Base-by-base conservation (phyloP, 2,888 invertebrate genomes). In the Epinotia nisella region DNA sequence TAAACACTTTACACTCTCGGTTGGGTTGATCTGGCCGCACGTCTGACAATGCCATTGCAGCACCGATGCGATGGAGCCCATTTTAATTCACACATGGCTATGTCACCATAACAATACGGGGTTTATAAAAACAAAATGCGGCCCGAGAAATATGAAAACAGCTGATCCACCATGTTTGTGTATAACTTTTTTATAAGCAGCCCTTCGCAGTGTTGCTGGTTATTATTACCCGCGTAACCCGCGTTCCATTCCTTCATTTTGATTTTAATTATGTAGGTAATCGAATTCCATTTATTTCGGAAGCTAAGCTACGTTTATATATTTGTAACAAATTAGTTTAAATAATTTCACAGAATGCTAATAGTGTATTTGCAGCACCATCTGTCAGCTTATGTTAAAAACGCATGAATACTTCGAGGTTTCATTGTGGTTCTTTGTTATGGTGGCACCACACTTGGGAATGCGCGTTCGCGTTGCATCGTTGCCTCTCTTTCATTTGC, bases 11-110 rank as follows among this genome's bases (percentile, higher is more conserved):
- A 95, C 94, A 91, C 96, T 96, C 94, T 98, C 97, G 78, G 97
- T 97, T 79, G 97, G 97, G 92, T 98, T 98, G 93, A 98, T 97
- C 92, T 96, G 95, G 94, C 96, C 96, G 94, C 98, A 98, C 92
- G 96, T 95, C 91, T 95, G 95, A 95, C 98, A 98, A 94, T 97
- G 96, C 97, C 97, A 98, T 95, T 98, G 98, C 91, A 98, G 95
- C 94, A 98, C 97, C 91, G 98, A 98, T 94, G 97, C 97, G 94
- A 97, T 97, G 91, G 97, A 97, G 94, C 98, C 98, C 98, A 98
- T 98, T 92, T 92, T 93, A 94, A 90, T 92, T 91, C 90, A 93
- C 90, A 90, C 94, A 94, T 94, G 94, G 93, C 93, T 94, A 94
- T 86, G 87, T 86, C 84, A 93, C 93, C 93, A 93, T 92, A 89